Evolutionary conservation across 2,113 vertebrate genomes (phyloP), one percentile per base, ranked within the genome.

Genomic region (Grallaria varia): DNA sequence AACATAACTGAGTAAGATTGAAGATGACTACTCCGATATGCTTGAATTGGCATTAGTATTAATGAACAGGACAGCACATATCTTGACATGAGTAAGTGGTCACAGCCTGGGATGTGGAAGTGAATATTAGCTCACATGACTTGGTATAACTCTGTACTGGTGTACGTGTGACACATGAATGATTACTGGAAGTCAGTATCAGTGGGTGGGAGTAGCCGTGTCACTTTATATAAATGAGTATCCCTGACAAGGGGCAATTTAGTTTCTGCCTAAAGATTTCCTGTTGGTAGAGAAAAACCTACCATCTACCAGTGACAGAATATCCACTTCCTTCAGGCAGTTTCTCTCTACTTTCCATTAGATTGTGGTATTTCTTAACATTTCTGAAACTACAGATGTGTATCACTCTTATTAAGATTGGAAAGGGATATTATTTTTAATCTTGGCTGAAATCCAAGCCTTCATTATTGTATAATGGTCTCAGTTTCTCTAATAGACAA

Each of bases 11-110:
- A 97, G 52, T 84, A 95, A 97, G 96, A 97, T 95, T 93, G 93
- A 97, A 78, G 86, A 95, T 58, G 88, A 93, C 93, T 96, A 27
- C 76, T 49, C 35, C 0, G 80, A 93, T 93, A 75, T 66, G 90
- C 95, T 95, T 92, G 92, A 93, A 94, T 94, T 93, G 96, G 52
- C 90, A 94, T 95, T 93, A 92, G 93, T 94, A 92, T 96, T 96
- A 95, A 97, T 97, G 95, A 94, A 96, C 88, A 90, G 68, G 85
- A 97, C 80, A 93, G 93, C 66, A 90, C 73, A 64, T 84, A 75
- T 60, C 86, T 90, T 97, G 96, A 96, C 90, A 93, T 95, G 95
- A 96, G 76, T 95, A 94, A 96, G 86, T 93, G 92, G 64, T 89
- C 84, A 82, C 89, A 96, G 87, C 49, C 87, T 64, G 62, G 37